Base-by-base conservation (phyloP, 2,113 vertebrate genomes). In the Triplophysa dalaica region DNA sequence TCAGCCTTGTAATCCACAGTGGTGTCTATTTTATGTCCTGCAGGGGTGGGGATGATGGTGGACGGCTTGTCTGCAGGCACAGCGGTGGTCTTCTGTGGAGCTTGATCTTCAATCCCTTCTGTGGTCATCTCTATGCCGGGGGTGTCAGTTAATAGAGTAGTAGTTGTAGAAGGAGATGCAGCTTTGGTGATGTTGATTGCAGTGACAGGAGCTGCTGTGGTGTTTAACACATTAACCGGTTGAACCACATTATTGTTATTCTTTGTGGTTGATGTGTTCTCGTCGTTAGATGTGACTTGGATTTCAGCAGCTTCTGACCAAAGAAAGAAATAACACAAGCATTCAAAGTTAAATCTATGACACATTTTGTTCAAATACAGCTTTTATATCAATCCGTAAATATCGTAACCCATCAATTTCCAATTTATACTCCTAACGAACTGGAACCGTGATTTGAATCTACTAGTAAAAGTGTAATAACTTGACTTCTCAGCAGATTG, bases 261-360 rank as follows among this genome's bases (percentile, higher is more conserved):
- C 10, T 22, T 10, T 2, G 6, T 1, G 48, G 13, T 41, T 6
- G 60, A 4, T 11, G 1, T 0, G 0, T 16, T 14, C 19, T 2
- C 2, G 26, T 45, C 16, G 0, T 2, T 12, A 16, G 0, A 0
- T 2, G 6, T 70, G 2, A 0, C 0, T 8, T 1, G 1, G 2
- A 0, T 11, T 1, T 1, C 5, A 11, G 0, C 10, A n/a, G 0
- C 24, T 70, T 24, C 7, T 4, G 48, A 13, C 1, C 16, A 29
- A 70, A 70, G 14, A 8, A 16, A 68, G 38, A 17, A 52, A 52
- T 16, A 52, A 2, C 7, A 22, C 21, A 24, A 52, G 50, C 16
- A 52, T 52, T 13, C 17, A 4, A 52, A 52, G 4, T 17, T 0
- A 0, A 52, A 52, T 52, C 14, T 6, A 52, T 5, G 17, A 1